Base-by-base conservation (phyloP, 2,113 vertebrate species). In the Hyaena hyaena region DNA sequence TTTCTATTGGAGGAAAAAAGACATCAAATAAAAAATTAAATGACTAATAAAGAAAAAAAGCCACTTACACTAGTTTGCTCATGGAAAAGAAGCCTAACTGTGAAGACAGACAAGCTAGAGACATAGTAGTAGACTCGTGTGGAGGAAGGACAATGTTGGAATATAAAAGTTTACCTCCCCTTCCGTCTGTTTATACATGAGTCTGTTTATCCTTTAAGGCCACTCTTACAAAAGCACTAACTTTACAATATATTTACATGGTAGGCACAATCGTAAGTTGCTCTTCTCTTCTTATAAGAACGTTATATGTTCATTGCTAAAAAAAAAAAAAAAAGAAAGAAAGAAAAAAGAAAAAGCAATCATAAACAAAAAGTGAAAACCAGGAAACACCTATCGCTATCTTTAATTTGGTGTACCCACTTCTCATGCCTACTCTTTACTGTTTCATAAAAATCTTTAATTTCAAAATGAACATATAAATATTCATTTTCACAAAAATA, bases 1-100 rank as follows among this genome's bases (percentile, higher is more conserved):
- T 50, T 86, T 43, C 23, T 33, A 10, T 3, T 53, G 8, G 33
- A 65, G 23, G 39, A 48, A 95, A 88, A 84, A 21, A 39, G 69
- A 84, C 14, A 48, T 23, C 15, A 48, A 95, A 71, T 83, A 55
- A n/a, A 71, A 97, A 89, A 79, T 55, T 89, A 97, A 92, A 80
- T 50, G 23, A 21, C 33, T 82, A 48, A 48, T 83, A 50, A 82
- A 91, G 81, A 66, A 68, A 88, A 88, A 61, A 50, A 92, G 61
- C 3, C 50, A 50, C 28, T 48, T 53, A 24, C 24, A 17, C 35
- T 66, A 71, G 55, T n/a, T 82, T 33, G 7, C 15, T 85, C 31
- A 26, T 65, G 23, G 73, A 85, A 71, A 95, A 80, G 28, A 65
- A 58, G 16, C 26, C 50, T 43, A 45, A 17, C 39, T 14, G 10